Evolutionary conservation across 2,797 vertebrate genomes (phyloP).

Genomic region (Phrynocephalus forsythii): DNA sequence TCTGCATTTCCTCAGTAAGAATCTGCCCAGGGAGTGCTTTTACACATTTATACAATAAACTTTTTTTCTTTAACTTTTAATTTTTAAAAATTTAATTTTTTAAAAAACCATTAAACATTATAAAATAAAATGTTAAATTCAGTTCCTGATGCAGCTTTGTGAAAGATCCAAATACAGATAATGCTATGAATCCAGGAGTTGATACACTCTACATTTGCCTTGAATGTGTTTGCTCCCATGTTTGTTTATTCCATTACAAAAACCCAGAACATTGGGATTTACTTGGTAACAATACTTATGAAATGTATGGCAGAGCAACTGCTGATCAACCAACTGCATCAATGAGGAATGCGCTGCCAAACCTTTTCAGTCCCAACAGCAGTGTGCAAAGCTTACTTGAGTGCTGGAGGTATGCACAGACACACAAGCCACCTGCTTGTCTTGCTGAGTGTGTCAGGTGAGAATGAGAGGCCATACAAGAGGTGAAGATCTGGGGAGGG

Average conservation of each 20-base stretch:
- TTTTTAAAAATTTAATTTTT: too few relatives aligned
- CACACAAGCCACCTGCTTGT: too few relatives aligned
- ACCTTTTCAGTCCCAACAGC: neutral
- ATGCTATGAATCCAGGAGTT: neutral
- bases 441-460: too few relatives aligned
- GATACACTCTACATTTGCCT: neutral
- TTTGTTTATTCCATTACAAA: neutral
- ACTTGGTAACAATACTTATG: neutral
- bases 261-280: neutral
- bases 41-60: too few relatives aligned
- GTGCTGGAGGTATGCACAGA: too few relatives aligned
- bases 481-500: too few relatives aligned
- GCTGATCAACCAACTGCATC: neutral
- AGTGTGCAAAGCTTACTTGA: too few relatives aligned
- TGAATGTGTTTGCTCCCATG: neutral
- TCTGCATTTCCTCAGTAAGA: too few relatives aligned
- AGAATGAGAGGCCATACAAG: too few relatives aligned
- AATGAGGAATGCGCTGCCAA: neutral
- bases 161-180: neutral
- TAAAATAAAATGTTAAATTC: neutral
- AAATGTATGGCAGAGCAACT: neutral
- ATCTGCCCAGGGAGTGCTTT: too few relatives aligned
- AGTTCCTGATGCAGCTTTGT: neutral
- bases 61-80: too few relatives aligned
- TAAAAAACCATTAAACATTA: too few relatives aligned